Percentiles rank a stretch among this genome's conserved stretches.
Evolutionary conservation across 2,113 vertebrate species (phyloP).

Genomic region (Uria lomvia): DNA sequence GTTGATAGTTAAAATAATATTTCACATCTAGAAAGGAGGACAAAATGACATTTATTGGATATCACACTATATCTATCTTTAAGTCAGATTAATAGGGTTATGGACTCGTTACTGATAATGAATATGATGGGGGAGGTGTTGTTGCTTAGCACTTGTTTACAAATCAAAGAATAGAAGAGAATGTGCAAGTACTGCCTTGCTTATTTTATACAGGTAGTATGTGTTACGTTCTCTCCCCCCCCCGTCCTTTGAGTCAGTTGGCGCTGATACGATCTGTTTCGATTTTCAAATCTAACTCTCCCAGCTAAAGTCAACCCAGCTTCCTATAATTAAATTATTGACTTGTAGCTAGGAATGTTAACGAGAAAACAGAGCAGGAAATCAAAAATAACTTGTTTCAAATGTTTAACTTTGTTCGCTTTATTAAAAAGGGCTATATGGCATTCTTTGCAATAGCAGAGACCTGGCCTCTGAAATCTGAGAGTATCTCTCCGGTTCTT

Average conservation of each 20-base stretch:
- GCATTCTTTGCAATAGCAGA: background rate
- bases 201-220: background rate
- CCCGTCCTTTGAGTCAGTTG: background rate
- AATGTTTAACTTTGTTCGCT: background rate
- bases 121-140: background rate
- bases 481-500: background rate
- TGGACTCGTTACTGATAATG: background rate
- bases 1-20: background rate
- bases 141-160: background rate
- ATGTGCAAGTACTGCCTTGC: background rate
- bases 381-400: background rate
- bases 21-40: background rate
- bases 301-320: background rate
- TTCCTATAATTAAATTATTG: background rate
- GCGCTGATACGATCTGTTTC: background rate
- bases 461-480: background rate
- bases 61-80: background rate
- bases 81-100: background rate
- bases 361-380: background rate
- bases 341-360: background rate
- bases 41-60: background rate
- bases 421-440: background rate
- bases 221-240: background rate
- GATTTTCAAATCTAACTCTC: background rate
- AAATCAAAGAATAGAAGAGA: background rate